Conservation (phyloP, 2,888 invertebrate species). For the Orthosia gracilis region DNA sequence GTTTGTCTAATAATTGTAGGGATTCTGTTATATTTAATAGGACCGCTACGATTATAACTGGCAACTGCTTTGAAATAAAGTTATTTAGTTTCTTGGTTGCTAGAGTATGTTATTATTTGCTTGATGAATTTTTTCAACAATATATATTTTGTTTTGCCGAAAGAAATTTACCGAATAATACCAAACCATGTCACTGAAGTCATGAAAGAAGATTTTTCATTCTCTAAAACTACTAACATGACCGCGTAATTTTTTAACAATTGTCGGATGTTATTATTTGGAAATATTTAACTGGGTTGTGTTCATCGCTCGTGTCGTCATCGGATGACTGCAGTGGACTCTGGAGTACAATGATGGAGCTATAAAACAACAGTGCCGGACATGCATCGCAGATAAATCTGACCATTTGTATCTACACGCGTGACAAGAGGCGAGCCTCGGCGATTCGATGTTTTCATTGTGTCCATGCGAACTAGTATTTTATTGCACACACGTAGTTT, state of each 20-base stretch:
- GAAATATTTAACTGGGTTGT: constrained; percentile 54
- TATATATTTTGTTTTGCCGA: not conserved
- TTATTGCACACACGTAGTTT: constrained; percentile 62
- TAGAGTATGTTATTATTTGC: not conserved
- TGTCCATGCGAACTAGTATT: constrained; percentile 65
- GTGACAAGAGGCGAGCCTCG: constrained; percentile 74
- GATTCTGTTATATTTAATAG: not conserved
- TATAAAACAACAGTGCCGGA: constrained; percentile 82
- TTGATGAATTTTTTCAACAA: not conserved
- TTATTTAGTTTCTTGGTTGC: not conserved
- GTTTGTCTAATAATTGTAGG: not conserved
- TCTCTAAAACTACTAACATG: constrained; percentile 3
- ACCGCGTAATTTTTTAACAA: constrained; percentile 25
- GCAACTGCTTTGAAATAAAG: not conserved
- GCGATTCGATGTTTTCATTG: constrained; percentile 76
- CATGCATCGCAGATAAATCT: constrained; percentile 82
- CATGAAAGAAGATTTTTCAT: constrained; percentile 11
- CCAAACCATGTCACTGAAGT: not conserved
- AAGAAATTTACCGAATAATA: not conserved
- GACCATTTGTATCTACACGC: constrained; percentile 78
- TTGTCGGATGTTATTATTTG: constrained; percentile 44
- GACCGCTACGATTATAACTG: not conserved
- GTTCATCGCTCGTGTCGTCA: constrained; percentile 64
- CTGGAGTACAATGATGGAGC: constrained; percentile 77
- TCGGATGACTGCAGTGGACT: constrained; percentile 74